Base-by-base conservation (phyloP, 2,888 invertebrate species). In the Pandemis corylana region DNA sequence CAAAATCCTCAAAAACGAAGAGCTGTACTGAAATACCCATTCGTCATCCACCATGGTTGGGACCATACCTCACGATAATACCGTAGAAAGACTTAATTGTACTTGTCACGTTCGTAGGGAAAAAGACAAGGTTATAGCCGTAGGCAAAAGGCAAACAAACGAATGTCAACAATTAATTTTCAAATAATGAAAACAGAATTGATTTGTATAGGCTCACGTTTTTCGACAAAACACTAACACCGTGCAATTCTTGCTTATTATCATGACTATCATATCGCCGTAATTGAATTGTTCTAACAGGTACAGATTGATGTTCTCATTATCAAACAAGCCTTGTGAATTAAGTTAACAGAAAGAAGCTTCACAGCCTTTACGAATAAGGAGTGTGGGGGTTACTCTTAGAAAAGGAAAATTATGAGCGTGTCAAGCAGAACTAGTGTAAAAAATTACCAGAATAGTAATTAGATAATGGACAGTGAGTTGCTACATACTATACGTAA, bases 401-500 rank as follows among this genome's bases (percentile, higher is more conserved):
- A 28, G 10, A 28, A 12, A 59, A 12, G 28, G 59, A 5, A 28
- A 59, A 28, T 20, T 28, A 59, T 59, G 59, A 59, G 59, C 59
- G 59, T 59, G 59, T 59, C 59, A 59, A 12, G 3, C 28, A 59
- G 28, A 59, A 59, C 59, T 59, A 41, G 20, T 7, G 49, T 7
- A 13, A 12, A 5, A 2, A 36, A 36, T 36, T 36, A 36, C 28
- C 13, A 46, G 46, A 44, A 64, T 49, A 7, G 44, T 49, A 65
- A 65, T 65, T 65, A 65, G 20, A 49, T 49, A 49, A 65, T 65
- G 65, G 65, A 49, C 49, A 65, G 28, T 65, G 46, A 65, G 46
- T 65, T 65, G 28, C 49, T 5, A 49, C 46, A 20, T 49, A 28
- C n/a, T 28, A 28, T 28, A 28, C 20, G 13, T 20, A 49, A 65